Base-by-base conservation (phyloP, 2,113 vertebrate genomes). In the Lagopus muta region DNA sequence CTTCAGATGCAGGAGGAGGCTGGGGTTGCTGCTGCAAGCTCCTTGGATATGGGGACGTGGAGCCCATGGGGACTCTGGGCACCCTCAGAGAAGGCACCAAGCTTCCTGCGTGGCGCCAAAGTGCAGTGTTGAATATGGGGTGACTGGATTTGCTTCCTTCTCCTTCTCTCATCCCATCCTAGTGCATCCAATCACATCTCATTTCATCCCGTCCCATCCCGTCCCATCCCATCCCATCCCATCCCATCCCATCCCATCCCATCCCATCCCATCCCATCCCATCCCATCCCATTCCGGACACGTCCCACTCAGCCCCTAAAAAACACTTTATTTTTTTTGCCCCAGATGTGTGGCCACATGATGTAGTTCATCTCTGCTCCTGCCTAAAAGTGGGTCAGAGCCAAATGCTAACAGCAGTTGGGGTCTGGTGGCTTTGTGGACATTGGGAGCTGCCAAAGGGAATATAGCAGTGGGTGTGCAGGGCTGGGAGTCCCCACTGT, bases 31-130 rank as follows among this genome's bases (percentile, higher is more conserved):
- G 0, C 0, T 11, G 82, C 24, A 38, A 50, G 27, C 19, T 74
- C 40, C 25, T 32, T 34, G 12, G 24, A 62, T 40, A 27, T 17
- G 15, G 16, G 50, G 4, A 16, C 30, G 24, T 0, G 2, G 45
- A 87, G 57, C 11, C 18, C 5, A 6, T 7, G 27, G 25, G 30
- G 22, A 12, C 3, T 27, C 30, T 30, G 13, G 48, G 32, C 19
- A 8, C 13, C 30, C 43, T 34, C 2, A 0, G 48, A 79, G 28
- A 18, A 58, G 32, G 6, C 0, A 0, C 5, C 47, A 27, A 30
- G 21, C 24, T 79, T 72, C 70, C 22, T 72, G 45, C 52, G 13
- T 20, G 16, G 15, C 30, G 22, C 55, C 24, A 55, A 79, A 48
- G 45, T 0, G 8, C 32, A 30, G 34, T 30, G 27, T 3, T 3